Evolutionary conservation across 2,113 vertebrate genomes (phyloP).

Genomic region (Sceloporus tristichus): DNA sequence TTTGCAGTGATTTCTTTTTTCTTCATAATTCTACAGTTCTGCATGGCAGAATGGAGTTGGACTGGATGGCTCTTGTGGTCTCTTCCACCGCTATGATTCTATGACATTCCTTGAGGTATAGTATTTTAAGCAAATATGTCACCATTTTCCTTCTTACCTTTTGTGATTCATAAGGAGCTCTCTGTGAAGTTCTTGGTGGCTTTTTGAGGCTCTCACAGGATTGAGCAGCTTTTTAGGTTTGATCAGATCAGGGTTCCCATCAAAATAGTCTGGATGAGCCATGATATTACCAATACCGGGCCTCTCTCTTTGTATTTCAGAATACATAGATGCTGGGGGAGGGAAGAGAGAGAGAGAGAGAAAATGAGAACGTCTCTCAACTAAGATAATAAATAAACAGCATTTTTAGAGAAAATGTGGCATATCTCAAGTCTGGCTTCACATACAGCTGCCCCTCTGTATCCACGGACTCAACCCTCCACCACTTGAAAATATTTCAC

Average conservation of each 20-base stretch:
- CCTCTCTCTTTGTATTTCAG: conserved; percentile 83
- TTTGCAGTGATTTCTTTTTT: neutral
- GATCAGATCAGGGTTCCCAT: conserved; percentile 87
- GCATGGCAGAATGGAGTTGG: no score
- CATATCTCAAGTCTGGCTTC: no score
- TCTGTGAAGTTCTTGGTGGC: conserved; percentile 88
- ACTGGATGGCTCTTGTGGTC: no score
- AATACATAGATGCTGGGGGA: conserved; percentile 85
- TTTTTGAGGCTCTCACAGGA: conserved; percentile 87
- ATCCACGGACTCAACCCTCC: no score
- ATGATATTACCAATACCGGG: conserved; percentile 78
- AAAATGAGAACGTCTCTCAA: neutral
- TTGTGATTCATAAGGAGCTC: conserved; percentile 90
- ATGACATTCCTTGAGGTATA: neutral
- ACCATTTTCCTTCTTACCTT: conserved; percentile 73
- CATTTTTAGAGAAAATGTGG: neutral
- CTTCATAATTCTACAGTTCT: neutral
- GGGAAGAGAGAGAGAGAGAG: neutral
- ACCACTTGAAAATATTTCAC: no score
- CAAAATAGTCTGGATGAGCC: conserved; percentile 81
- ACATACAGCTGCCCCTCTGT: no score
- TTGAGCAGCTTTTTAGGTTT: conserved; percentile 89
- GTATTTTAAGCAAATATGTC: neutral
- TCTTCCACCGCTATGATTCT: no score
- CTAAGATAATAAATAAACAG: neutral